Evolutionary conservation across 2,113 vertebrate genomes (phyloP).

Genomic region (Ageneiosus marmoratus): DNA sequence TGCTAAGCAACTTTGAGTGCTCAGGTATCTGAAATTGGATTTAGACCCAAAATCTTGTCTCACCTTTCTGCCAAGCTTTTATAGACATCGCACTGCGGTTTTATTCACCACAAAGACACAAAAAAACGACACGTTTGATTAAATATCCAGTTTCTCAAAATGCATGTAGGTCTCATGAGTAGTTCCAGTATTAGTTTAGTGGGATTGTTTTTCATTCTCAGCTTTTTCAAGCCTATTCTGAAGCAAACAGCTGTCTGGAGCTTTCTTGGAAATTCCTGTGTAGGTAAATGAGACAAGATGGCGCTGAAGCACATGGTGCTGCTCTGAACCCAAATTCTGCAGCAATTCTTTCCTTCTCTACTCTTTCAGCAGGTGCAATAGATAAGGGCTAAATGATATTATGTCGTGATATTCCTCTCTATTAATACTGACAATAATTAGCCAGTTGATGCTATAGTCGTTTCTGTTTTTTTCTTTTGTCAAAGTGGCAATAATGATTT

Average conservation of each 20-base stretch:
- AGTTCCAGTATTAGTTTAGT: neutral
- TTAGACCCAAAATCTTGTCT: neutral
- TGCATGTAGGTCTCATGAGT: neutral
- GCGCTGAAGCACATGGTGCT: slow-evolving; percentile 27
- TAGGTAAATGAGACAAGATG: slow-evolving; percentile 45
- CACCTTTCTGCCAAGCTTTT: neutral
- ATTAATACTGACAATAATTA: neutral
- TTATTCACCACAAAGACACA: neutral
- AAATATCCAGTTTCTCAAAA: neutral
- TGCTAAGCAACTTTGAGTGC: neutral
- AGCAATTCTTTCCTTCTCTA: neutral
- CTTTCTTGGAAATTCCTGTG: slow-evolving; percentile 11
- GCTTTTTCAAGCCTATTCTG: neutral
- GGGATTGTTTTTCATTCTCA: neutral
- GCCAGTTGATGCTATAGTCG: neutral
- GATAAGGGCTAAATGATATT: neutral
- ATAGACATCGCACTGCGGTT: neutral
- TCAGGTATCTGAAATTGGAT: neutral
- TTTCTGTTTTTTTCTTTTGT: neutral
- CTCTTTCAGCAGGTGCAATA: neutral
- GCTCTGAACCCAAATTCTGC: neutral
- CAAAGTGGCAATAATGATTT: neutral
- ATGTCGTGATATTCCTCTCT: neutral
- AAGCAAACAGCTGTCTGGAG: slow-evolving; percentile 29
- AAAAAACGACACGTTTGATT: neutral